A percentile compares a stretch with the other conserved stretches of the same genome.
These are phyloP conservation scores for Unio delphinus DNA, from an alignment of 2,888 invertebrate genomes.

Conservation along the genomic window DNA sequence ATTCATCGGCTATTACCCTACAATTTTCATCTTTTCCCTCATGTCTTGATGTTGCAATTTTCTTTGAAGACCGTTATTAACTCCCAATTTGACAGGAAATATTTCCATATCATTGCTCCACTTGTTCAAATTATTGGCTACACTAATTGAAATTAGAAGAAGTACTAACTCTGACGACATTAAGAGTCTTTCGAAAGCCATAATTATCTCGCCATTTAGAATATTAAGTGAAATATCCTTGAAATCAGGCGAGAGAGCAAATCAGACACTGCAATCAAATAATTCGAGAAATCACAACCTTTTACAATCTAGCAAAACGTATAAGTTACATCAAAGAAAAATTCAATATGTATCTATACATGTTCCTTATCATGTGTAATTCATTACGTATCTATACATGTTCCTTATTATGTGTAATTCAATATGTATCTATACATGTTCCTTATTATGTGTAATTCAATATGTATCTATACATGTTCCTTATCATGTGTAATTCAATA, in stretches of 20 bases:
- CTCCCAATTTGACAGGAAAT: constrained; percentile 32
- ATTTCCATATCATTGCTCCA: constrained; percentile 1
- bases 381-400: too few relatives aligned
- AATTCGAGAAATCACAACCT: not conserved
- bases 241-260: not conserved
- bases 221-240: not conserved
- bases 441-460: too few relatives aligned
- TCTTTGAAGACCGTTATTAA: constrained; percentile 24
- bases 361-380: too few relatives aligned
- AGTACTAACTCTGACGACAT: too few relatives aligned
- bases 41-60: constrained; percentile 31
- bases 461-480: too few relatives aligned
- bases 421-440: too few relatives aligned
- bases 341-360: not conserved
- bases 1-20: constrained; percentile 17
- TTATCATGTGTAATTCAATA: too few relatives aligned
- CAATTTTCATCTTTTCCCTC: constrained; percentile 35
- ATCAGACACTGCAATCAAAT: not conserved
- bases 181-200: too few relatives aligned
- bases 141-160: too few relatives aligned
- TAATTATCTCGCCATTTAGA: too few relatives aligned
- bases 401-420: too few relatives aligned
- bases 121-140: too few relatives aligned
- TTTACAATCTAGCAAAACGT: not conserved
- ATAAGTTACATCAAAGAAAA: not conserved